Conservation (phyloP, 2,797 vertebrate species). For the Euthynnus affinis region DNA sequence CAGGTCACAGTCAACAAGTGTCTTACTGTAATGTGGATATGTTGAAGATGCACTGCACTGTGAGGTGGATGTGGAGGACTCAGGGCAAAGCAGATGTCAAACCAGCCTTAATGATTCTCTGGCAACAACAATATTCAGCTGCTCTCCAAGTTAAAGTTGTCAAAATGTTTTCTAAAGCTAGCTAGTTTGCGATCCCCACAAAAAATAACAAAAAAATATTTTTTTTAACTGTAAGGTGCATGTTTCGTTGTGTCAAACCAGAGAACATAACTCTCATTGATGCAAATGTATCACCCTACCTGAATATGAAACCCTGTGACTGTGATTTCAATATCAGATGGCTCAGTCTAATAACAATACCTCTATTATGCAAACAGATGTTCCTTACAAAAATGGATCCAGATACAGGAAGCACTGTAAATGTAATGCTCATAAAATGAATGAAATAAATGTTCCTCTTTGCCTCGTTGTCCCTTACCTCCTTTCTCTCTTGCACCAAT, state of each 20-base stretch:
- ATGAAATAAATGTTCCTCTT: conserved; percentile 56
- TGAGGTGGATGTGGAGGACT: conserved; percentile 38
- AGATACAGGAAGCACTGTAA: conserved; percentile 39
- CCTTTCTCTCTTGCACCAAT: conserved; percentile 60
- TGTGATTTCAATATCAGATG: conserved; percentile 78
- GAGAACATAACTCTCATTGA: conserved; percentile 29
- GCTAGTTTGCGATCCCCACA: conserved; percentile 21
- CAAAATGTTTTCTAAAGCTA: conserved; percentile 31
- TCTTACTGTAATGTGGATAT: conserved; percentile 32
- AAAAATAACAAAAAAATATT: background rate
- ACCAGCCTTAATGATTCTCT: conserved; percentile 52
- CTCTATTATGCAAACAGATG: conserved; percentile 77
- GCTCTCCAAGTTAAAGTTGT: conserved; percentile 43
- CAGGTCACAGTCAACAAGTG: conserved; percentile 33
- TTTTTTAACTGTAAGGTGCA: background rate
- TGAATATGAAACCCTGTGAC: conserved; percentile 49
- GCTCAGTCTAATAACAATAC: conserved; percentile 62
- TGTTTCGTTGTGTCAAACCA: conserved; percentile 39
- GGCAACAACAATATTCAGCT: conserved; percentile 34
- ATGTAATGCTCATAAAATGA: conserved; percentile 49
- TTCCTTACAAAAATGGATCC: conserved; percentile 58
- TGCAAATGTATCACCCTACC: conserved; percentile 53
- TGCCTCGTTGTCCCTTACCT: conserved; percentile 17
- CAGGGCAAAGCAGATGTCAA: conserved; percentile 52
- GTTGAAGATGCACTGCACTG: conserved; percentile 9